Percentiles rank a stretch among this genome's conserved stretches.
phyloP scores from a whole-genome alignment of 2,888 invertebrate species.

The Ichneumoninae sp. region DNA sequence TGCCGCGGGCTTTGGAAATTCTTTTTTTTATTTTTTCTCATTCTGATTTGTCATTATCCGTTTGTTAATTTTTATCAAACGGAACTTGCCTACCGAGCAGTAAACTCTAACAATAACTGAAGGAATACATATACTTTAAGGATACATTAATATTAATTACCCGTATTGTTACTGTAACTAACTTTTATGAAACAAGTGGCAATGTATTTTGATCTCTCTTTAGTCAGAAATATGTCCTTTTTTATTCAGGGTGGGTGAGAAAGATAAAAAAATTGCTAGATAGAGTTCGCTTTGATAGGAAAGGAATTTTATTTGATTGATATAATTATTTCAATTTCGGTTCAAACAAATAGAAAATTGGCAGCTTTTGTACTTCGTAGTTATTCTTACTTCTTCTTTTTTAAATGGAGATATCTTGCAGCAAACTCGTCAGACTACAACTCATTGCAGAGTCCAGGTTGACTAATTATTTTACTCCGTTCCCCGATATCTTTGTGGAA shows the following conservation, averaged over 20 bases:
- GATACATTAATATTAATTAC: constrained; percentile 81
- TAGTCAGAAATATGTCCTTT: constrained; percentile 88
- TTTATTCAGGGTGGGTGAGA: constrained; percentile 81
- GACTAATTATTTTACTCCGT: constrained; percentile 28
- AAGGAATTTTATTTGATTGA: constrained; percentile 78
- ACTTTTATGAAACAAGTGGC: constrained; percentile 86
- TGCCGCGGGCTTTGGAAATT: constrained; percentile 58
- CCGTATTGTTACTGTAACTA: constrained; percentile 83
- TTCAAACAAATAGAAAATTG: constrained; percentile 75
- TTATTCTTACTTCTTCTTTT: constrained; percentile 76
- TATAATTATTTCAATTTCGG: constrained; percentile 73
- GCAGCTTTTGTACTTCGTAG: constrained; percentile 82
- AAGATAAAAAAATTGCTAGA: constrained; percentile 64
- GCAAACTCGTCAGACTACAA: constrained; percentile 30
- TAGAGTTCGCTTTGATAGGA: constrained; percentile 77
- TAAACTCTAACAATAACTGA: constrained; percentile 77
- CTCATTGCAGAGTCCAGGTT: constrained; percentile 35
- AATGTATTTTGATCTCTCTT: constrained; percentile 90
- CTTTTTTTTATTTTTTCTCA: constrained; percentile 70
- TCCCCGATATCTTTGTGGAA: constrained; percentile 12
- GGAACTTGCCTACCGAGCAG: constrained; percentile 80
- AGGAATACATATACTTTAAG: constrained; percentile 73
- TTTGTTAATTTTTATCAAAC: constrained; percentile 66
- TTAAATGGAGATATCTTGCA: constrained; percentile 43
- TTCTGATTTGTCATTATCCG: constrained; percentile 75